Evolutionary conservation across 1,140 invertebrate species (phyloP), one percentile per base, ranked within the genome.

Genomic region (Chrysomallon squamiferum): DNA sequence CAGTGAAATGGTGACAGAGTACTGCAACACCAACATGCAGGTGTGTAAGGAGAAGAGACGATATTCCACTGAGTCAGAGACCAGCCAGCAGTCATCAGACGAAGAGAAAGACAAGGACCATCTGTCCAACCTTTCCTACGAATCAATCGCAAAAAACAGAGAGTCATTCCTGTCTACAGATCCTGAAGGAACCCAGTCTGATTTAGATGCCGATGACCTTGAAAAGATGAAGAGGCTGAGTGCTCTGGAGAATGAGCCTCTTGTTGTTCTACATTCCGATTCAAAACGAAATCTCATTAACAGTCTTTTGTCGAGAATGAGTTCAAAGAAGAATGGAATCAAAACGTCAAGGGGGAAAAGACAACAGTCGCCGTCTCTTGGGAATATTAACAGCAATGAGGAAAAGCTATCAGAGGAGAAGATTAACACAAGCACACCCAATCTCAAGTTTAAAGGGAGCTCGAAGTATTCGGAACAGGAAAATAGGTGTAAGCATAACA

Each of bases 21-120:
- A 86, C 63, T 83, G 81, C 57, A 78, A 78, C 84, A 85, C 76
- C 69, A 86, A 76, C 76, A 66, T 85, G 50, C 74, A 80, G 59
- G 81, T 82, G n/a, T 76, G 72, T 45, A 74, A 76, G 65, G 69
- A 80, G 65, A 49, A 68, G 43, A 71, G 50, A 25, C 47, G 62
- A n/a, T 78, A 76, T 61, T 78, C 76, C 2, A 75, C 74, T 0
- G 77, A 62, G 9, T 76, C 70, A 9, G 78, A 76, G 50, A 72
- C 75, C 58, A 69, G 62, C 32, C 54, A 43, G 11, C 59, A 70
- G 45, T 35, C 61, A 29, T n/a, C 29, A 9, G 35, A 66, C 0
- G 73, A 74, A 52, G 61, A 63, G 18, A 64, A 70, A 13, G 63
- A 72, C 52, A 71, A 74, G 62, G 71, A 76, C 56, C 65, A 73